phyloP scores from a whole-genome alignment of 1,140 invertebrate species.

The Ips nitidus region DNA sequence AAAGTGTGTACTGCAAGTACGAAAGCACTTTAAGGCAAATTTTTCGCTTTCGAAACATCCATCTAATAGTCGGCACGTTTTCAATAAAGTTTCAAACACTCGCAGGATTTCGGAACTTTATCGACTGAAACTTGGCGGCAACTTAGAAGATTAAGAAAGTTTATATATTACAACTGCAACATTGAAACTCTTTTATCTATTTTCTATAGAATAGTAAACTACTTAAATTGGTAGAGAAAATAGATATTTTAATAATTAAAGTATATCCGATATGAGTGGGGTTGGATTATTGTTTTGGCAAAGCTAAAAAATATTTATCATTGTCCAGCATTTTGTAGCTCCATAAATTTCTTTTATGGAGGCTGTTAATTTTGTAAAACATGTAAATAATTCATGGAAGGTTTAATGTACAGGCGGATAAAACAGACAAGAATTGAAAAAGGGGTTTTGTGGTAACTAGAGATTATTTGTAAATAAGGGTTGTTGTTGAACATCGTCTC shows the following conservation, averaged over 20 bases:
- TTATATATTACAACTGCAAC: neutral
- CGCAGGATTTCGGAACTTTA: neutral
- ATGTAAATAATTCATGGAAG: neutral
- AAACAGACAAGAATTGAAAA: neutral
- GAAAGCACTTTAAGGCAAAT: neutral
- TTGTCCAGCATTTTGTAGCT: neutral
- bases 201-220: too few relatives aligned
- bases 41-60: neutral
- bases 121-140: conserved; percentile 2
- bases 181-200: too few relatives aligned
- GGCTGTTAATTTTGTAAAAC: neutral
- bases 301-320: too few relatives aligned
- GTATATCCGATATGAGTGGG: too few relatives aligned
- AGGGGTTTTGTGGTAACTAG: too few relatives aligned
- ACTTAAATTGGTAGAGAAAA: too few relatives aligned
- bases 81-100: conserved; percentile 13
- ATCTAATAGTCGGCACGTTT: conserved; percentile 11
- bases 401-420: neutral
- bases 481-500: too few relatives aligned
- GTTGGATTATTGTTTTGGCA: too few relatives aligned
- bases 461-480: too few relatives aligned
- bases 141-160: conserved; percentile 7
- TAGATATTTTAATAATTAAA: too few relatives aligned
- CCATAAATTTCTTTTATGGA: neutral
- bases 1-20: neutral